These are phyloP conservation scores for Globicephala melas DNA, from an alignment of 2,113 vertebrate species.

Conservation along the genomic window DNA sequence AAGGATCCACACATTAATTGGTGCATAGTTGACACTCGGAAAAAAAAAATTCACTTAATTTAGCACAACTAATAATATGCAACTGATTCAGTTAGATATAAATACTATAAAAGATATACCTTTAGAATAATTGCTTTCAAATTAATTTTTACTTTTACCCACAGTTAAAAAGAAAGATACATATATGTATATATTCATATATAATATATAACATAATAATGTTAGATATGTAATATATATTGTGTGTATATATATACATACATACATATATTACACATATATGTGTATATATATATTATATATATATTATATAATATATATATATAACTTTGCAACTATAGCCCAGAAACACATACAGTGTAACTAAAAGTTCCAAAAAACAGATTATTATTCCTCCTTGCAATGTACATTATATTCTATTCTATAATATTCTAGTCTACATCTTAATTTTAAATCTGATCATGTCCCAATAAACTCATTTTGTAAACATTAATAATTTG, in stretches of 20 bases:
- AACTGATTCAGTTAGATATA: not conserved
- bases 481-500: not conserved
- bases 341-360: no score
- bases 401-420: not conserved
- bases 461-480: not conserved
- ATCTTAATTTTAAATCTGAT: not conserved
- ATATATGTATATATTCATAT: not conserved
- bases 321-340: not conserved
- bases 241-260: not conserved
- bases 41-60: not conserved
- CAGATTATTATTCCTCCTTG: not conserved
- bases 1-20: not conserved
- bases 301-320: not conserved
- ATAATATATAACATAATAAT: not conserved
- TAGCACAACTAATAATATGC: not conserved
- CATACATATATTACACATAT: not conserved
- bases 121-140: not conserved
- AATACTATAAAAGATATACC: not conserved
- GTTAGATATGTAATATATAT: not conserved
- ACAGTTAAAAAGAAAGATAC: not conserved
- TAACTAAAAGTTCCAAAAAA: not conserved
- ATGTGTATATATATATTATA: no score
- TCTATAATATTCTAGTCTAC: not conserved
- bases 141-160: not conserved
- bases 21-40: not conserved